A percentile compares a stretch with the other conserved stretches of the same genome.
Evolutionary conservation across 2,797 vertebrate species (phyloP).

Genomic region (Rachycentron canadum): DNA sequence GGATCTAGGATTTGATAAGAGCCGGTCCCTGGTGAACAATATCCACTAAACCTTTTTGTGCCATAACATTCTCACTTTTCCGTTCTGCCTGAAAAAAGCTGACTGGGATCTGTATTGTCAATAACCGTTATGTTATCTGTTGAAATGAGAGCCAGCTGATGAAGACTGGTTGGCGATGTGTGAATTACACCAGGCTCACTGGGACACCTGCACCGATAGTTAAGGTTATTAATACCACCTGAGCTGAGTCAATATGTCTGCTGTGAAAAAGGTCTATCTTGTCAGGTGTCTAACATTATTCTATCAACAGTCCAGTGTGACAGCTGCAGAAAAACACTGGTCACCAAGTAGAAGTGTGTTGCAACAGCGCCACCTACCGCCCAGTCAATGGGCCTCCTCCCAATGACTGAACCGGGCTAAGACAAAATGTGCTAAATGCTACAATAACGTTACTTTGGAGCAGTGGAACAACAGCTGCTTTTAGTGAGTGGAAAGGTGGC

Average conservation of each 20-base stretch:
- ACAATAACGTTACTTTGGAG: neutral
- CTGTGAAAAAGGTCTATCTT: neutral
- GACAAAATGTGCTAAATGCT: neutral
- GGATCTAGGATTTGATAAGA: neutral
- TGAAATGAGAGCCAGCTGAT: neutral
- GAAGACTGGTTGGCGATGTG: neutral
- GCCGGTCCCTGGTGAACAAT: constrained; percentile 9
- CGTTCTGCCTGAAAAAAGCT: neutral
- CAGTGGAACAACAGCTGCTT: neutral
- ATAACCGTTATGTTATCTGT: neutral
- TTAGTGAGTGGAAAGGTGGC: neutral
- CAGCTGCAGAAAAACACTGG: no score
- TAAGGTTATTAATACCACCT: neutral
- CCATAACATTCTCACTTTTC: neutral
- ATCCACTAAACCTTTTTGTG: neutral
- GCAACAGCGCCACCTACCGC: constrained; percentile 28
- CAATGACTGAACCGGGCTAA: neutral
- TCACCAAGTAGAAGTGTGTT: neutral
- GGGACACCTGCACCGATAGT: neutral
- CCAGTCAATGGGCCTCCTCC: neutral
- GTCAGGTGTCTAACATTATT: neutral
- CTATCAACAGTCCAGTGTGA: neutral
- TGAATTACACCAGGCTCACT: neutral
- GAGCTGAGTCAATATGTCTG: neutral
- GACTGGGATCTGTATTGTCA: neutral